phyloP scores from a whole-genome alignment of 2,888 invertebrate genomes.

The Platycheirus albimanus region DNA sequence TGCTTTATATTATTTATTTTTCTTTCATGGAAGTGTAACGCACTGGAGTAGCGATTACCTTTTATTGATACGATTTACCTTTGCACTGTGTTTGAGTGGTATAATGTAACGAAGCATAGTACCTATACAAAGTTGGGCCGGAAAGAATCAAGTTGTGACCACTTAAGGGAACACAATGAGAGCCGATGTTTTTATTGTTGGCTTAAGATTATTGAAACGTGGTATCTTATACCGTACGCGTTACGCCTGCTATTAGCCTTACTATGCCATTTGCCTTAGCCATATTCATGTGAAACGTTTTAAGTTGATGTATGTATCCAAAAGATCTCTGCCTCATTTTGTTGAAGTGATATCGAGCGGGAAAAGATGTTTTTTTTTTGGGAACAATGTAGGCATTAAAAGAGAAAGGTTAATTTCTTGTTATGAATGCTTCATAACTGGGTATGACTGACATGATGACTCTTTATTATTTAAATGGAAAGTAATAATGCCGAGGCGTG shows the following conservation, averaged over 20 bases:
- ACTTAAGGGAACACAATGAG: conserved; percentile 41
- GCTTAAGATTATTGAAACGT: conserved; percentile 34
- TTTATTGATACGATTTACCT: conserved; percentile 65
- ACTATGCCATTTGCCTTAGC: not conserved
- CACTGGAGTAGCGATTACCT: conserved; percentile 56
- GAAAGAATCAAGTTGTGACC: conserved; percentile 38
- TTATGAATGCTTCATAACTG: conserved; percentile 4
- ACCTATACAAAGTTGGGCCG: conserved; percentile 14
- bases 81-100: conserved; percentile 15
- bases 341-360: not conserved
- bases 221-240: conserved; percentile 3
- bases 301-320: conserved; percentile 5
- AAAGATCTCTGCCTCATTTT: not conserved
- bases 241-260: conserved; percentile 4
- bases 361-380: not conserved
- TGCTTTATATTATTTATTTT: conserved; percentile 13
- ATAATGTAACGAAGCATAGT: conserved; percentile 24
- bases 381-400: not conserved
- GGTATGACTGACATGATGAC: conserved; percentile 16
- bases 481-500: not conserved
- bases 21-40: conserved; percentile 45
- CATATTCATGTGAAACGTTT: conserved; percentile 26
- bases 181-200: conserved; percentile 33
- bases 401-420: conserved; percentile 11
- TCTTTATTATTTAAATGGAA: not conserved